Percentiles rank a stretch among this genome's conserved stretches.
Conservation (phyloP, 2,797 vertebrate species). For the Falco biarmicus region DNA sequence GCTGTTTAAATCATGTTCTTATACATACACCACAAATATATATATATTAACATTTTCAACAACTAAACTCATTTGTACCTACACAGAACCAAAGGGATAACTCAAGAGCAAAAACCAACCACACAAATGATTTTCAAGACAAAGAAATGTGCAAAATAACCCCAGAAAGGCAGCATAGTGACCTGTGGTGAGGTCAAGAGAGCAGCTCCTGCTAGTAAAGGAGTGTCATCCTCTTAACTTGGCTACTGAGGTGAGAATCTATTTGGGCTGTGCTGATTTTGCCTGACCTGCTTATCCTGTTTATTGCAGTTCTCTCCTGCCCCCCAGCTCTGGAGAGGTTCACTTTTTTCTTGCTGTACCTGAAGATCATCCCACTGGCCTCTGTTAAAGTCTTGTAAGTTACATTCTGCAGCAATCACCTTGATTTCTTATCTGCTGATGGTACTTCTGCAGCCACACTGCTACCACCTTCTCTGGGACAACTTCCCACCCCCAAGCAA, state of each 20-base stretch:
- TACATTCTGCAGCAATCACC: neutral
- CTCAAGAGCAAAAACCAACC: slow-evolving; percentile 42
- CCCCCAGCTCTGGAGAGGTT: neutral
- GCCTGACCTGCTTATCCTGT: slow-evolving; percentile 34
- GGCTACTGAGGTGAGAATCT: slow-evolving; percentile 53
- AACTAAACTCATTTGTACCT: slow-evolving; percentile 83
- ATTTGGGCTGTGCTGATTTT: slow-evolving; percentile 67
- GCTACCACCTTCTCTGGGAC: neutral
- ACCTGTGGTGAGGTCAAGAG: slow-evolving; percentile 32
- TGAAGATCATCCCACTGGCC: neutral
- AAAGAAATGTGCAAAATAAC: slow-evolving; percentile 73
- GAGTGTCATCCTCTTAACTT: slow-evolving; percentile 44
- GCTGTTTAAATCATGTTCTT: slow-evolving; percentile 79
- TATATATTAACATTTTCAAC: slow-evolving; percentile 83
- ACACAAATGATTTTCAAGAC: slow-evolving; percentile 56
- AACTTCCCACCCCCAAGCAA: neutral
- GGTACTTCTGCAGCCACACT: neutral
- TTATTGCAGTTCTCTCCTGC: slow-evolving; percentile 5
- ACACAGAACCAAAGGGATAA: slow-evolving; percentile 71
- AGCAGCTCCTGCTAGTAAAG: slow-evolving; percentile 55
- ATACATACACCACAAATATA: slow-evolving; percentile 78
- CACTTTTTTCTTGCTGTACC: neutral
- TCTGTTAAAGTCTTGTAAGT: neutral
- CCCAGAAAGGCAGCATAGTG: slow-evolving; percentile 65
- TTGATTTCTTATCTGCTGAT: neutral